These are phyloP conservation scores for Odontomachus brunneus DNA, from an alignment of 1,140 invertebrate species.

Conservation along the genomic window DNA sequence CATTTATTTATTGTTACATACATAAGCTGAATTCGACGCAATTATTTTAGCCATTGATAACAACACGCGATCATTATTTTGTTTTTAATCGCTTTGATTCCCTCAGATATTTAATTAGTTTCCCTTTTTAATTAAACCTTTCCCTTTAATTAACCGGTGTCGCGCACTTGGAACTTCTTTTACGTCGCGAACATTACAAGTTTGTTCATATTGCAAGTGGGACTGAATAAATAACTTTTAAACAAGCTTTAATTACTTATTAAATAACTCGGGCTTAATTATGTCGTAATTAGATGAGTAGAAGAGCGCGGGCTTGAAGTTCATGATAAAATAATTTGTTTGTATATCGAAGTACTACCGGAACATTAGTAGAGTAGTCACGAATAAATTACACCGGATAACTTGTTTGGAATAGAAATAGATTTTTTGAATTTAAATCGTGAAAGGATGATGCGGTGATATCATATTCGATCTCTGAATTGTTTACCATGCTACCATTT, in stretches of 20 bases:
- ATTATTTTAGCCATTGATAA: neutral
- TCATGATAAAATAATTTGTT: neutral
- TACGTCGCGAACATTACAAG: neutral
- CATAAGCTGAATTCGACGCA: no score
- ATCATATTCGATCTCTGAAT: neutral
- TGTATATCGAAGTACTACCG: neutral
- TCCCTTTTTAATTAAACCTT: conserved; percentile 1
- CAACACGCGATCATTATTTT: neutral
- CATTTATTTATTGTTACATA: no score
- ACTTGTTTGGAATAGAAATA: conserved; percentile 20
- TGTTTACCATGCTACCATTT: no score
- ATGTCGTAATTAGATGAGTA: conserved; percentile 2
- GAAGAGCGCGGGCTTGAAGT: neutral
- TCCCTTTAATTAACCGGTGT: neutral
- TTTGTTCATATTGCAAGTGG: neutral
- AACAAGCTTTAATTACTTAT: conserved; percentile 15
- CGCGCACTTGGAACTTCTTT: neutral
- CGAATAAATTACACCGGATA: conserved; percentile 17
- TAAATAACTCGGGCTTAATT: conserved; percentile 16
- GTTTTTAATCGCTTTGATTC: neutral
- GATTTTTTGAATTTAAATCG: conserved; percentile 39
- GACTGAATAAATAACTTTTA: conserved; percentile 7
- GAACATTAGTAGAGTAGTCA: neutral
- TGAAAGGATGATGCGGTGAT: conserved; percentile 30
- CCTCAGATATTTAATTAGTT: neutral